Evolutionary conservation across 2,888 invertebrate genomes (phyloP), one percentile per base, ranked within the genome.

Genomic region (Agrilus cyanescens): DNA sequence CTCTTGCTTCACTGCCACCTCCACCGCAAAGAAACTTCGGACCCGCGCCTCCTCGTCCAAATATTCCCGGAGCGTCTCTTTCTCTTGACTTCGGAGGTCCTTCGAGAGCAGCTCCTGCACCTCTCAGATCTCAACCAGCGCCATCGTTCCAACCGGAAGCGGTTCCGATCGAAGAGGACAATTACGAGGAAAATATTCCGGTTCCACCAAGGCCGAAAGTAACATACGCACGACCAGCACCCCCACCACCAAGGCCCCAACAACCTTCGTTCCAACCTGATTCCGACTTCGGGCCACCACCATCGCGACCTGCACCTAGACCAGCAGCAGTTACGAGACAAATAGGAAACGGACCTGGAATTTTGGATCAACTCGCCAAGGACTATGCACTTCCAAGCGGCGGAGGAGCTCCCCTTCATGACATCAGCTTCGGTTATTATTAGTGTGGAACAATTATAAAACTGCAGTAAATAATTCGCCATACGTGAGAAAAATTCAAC

Each of bases 401-500:
- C 18, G 72, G 78, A 7, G 73, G 82, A 0, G 71, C 76, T 31
- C 77, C 86, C 0, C 69, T 85, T 31, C 86, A 87, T 58, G 87
- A 88, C 58, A 86, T 88, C 63, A 80, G 84, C 46, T 88, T 88
- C 60, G 85, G 87, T 57, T 82, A 82, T 62, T 85, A 81, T 65
- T 84, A 78, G 68, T 44, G 25, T 8, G 10, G 10, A 10, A 25
- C 25, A 25, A 25, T 25, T 25, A 25, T 10, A 10, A 31, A 34
- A 6, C 4, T 12, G 7, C 6, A 25, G 8, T 25, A 25, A 25
- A 25, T 10, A 25, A 25, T 25, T 25, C 10, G 25, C 25, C 8
- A 10, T 25, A 25, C 25, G n/a, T 38, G 38, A 38, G 20, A 38
- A n/a, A 38, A 38, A 38, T n/a, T 30, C 12, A 25, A 12, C 13